Base-by-base conservation (phyloP, 2,888 invertebrate genomes). In the Empis stercorea region DNA sequence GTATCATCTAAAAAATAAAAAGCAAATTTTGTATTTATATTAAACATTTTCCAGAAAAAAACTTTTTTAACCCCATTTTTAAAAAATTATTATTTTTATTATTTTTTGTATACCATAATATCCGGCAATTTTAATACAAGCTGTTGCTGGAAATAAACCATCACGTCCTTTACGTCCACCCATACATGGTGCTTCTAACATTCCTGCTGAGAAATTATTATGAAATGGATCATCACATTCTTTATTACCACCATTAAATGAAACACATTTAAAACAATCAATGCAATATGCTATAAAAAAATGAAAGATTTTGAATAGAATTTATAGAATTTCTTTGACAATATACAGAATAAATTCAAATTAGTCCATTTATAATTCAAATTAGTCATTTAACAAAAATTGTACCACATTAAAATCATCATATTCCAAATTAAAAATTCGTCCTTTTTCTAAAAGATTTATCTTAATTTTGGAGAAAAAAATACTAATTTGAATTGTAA, bases 221-320 rank as follows among this genome's bases (percentile, higher is more conserved):
- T 93, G 92, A 71, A 92, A 93, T 1, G 94, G 92, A 68, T 97
- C 97, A 65, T 97, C 96, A 66, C 95, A 94, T 1, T 87, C 80
- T 46, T 54, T 78, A 65, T 92, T 89, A 58, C 79, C 76, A 20
- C 87, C 85, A 64, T 91, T 87, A 71, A 89, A 80, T 1, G 95
- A 96, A 43, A 91, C 87, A 66, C 97, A 97, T 67, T 94, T 94
- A 76, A 95, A 97, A 66, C 96, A 97, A 70, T 95, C 96, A 62
- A 97, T 93, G 46, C 79, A 73, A 53, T 70, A 66, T 15, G 71
- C 80, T 79, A 61, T 11, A 30, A 30, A n/a, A 37, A 6, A 9
- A 44, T 6, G 4, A n/a, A 34, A 34, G 13, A n/a, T 34, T 13
- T 34, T 34, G n/a, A n/a, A n/a, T n/a, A n/a, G n/a, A n/a, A n/a